Conservation (phyloP, 2,888 invertebrate genomes). For the Apodemia mormo region DNA sequence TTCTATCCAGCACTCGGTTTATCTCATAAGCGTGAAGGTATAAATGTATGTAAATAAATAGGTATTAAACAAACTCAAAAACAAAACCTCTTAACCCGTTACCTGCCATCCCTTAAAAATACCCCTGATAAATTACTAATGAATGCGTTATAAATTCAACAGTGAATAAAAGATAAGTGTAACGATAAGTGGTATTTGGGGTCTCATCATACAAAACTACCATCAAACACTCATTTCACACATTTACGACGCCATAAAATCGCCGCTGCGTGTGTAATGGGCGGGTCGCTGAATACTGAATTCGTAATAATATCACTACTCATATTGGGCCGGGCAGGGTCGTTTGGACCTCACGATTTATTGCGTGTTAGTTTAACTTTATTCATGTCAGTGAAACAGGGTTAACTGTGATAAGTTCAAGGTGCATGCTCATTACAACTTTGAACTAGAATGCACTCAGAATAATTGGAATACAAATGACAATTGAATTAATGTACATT, state of each 20-base stretch:
- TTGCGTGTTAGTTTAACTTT: conserved; percentile 1
- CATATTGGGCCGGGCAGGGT: neutral
- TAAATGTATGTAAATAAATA: too few relatives aligned
- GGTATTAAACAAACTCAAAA: neutral
- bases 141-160: conserved; percentile 12
- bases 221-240: conserved; percentile 43
- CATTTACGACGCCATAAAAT: conserved; percentile 44
- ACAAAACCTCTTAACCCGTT: neutral
- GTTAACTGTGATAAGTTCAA: conserved; percentile 4
- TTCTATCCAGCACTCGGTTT: too few relatives aligned
- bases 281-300: conserved; percentile 43
- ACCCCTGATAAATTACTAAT: neutral
- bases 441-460: too few relatives aligned
- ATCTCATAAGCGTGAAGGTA: too few relatives aligned
- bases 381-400: neutral
- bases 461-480: too few relatives aligned
- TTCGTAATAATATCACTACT: neutral
- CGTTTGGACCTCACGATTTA: conserved; percentile 12
- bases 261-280: conserved; percentile 41
- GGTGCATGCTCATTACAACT: neutral
- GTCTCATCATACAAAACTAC: conserved; percentile 32
- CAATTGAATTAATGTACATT: too few relatives aligned
- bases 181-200: conserved; percentile 26
- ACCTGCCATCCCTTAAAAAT: neutral
- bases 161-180: conserved; percentile 23